phyloP scores from a whole-genome alignment of 2,113 vertebrate genomes.

The Epinephelus moara region DNA sequence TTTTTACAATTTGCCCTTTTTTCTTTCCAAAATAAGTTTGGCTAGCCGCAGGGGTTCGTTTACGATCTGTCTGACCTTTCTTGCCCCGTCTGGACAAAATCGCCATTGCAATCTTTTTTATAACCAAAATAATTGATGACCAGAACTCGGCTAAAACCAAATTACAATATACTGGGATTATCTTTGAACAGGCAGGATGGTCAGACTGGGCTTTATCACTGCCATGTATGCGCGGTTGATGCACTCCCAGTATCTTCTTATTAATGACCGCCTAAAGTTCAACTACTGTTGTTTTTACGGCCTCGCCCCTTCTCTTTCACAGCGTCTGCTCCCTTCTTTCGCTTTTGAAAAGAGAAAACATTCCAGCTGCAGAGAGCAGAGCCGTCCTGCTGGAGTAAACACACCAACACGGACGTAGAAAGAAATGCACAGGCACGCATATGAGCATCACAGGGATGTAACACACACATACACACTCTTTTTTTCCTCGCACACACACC shows the following conservation, averaged over 20 bases:
- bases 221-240: neutral
- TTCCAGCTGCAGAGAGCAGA: conserved; percentile 49
- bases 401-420: conserved; percentile 47
- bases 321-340: conserved; percentile 42
- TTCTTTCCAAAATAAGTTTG: neutral
- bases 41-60: neutral
- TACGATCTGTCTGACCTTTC: neutral
- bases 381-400: conserved; percentile 8
- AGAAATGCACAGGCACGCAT: conserved; percentile 41
- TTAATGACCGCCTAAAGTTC: conserved; percentile 30
- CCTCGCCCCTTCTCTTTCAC: conserved; percentile 41
- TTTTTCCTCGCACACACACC: conserved; percentile 27
- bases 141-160: neutral
- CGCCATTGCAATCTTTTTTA: too few species aligned
- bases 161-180: neutral
- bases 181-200: neutral
- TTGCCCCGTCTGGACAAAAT: neutral
- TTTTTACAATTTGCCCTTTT: neutral
- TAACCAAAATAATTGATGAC: too few species aligned
- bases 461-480: conserved; percentile 11
- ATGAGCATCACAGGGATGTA: conserved; percentile 30
- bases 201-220: neutral
- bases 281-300: conserved; percentile 61
- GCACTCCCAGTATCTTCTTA: conserved; percentile 9
- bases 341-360: conserved; percentile 28